Evolutionary conservation across 2,113 vertebrate species (phyloP).

Genomic region (Tiliqua scincoides): DNA sequence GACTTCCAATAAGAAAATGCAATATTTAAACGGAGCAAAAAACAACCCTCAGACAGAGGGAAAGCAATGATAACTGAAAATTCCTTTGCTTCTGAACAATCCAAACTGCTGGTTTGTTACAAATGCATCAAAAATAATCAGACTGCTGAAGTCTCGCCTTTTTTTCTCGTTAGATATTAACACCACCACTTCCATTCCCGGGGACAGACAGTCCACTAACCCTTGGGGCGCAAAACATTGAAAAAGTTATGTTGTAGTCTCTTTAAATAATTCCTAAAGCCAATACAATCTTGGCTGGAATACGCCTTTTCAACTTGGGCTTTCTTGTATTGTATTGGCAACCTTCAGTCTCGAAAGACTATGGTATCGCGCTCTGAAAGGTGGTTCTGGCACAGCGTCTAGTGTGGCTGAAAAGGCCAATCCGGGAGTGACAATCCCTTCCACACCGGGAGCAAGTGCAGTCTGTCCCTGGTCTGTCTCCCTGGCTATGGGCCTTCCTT

Average conservation of each 20-base stretch:
- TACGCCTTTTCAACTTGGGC: not conserved
- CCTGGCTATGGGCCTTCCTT: too few species aligned
- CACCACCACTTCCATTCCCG: conserved; percentile 33
- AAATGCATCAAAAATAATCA: conserved; percentile 57
- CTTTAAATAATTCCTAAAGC: conserved; percentile 35
- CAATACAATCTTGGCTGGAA: not conserved
- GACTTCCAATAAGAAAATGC: conserved; percentile 4
- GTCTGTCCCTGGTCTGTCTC: too few species aligned
- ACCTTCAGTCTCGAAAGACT: too few species aligned
- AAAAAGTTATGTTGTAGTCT: conserved; percentile 19
- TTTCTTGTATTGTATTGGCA: too few species aligned
- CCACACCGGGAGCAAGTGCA: too few species aligned
- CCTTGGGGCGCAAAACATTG: rapidly evolving
- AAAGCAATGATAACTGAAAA: not conserved
- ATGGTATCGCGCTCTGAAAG: too few species aligned
- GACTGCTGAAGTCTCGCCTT: conserved; percentile 10
- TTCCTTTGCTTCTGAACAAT: conserved; percentile 48
- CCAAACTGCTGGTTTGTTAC: conserved; percentile 36
- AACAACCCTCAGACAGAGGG: not conserved
- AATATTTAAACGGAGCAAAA: conserved; percentile 1
- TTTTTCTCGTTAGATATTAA: conserved; percentile 63
- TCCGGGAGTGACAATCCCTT: too few species aligned
- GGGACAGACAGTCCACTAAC: conserved; percentile 26
- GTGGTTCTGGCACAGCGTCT: too few species aligned
- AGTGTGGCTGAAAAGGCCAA: too few species aligned